A percentile compares a stretch with the other conserved stretches of the same genome.
phyloP scores from a whole-genome alignment of 2,113 vertebrate species.

The Sturnira hondurensis region DNA sequence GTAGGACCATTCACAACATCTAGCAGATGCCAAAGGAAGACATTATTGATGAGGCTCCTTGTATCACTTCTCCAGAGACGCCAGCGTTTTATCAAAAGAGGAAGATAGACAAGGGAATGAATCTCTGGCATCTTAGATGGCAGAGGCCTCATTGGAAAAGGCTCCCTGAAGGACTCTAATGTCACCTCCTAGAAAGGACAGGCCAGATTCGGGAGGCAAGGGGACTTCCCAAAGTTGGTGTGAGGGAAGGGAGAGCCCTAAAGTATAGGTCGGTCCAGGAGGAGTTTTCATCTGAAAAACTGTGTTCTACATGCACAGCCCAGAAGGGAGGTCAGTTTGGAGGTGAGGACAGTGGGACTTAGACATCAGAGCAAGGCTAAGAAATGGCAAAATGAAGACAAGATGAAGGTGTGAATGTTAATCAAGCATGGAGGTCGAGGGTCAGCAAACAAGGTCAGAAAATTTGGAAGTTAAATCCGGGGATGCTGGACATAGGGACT shows the following conservation, averaged over 20 bases:
- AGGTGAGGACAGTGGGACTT: neutral
- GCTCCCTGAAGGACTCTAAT: neutral
- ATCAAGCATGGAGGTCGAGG: neutral
- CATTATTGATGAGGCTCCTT: neutral
- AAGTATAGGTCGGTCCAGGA: neutral
- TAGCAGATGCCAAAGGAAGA: neutral
- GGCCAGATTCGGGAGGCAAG: neutral
- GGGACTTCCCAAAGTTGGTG: neutral
- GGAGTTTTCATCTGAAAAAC: neutral
- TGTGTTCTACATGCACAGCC: neutral
- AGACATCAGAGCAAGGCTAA: neutral
- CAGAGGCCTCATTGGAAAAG: neutral
- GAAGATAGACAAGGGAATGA: neutral
- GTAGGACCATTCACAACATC: neutral
- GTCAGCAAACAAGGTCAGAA: neutral
- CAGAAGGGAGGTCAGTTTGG: neutral
- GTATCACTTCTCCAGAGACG: neutral
- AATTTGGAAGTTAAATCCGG: neutral
- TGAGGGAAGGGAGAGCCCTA: neutral
- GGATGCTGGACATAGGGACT: neutral
- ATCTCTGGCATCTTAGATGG: neutral
- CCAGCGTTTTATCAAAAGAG: neutral
- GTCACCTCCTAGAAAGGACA: neutral
- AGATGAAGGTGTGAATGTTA: neutral
- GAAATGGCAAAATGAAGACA: neutral